Evolutionary conservation across 1,140 invertebrate genomes (phyloP).

Genomic region (Drosophila virilis): DNA sequence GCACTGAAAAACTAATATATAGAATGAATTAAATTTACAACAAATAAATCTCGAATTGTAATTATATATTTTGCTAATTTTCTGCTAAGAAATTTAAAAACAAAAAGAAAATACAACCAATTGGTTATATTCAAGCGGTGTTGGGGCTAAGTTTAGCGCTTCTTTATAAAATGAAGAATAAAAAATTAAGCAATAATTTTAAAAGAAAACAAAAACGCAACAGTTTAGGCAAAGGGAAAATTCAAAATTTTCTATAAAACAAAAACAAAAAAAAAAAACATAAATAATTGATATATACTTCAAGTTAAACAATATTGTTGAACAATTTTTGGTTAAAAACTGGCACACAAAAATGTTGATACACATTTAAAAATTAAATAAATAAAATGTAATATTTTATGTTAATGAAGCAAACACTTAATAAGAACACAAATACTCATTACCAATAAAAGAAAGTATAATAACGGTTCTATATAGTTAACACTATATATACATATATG

Average conservation of each 20-base stretch:
- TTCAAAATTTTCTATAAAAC: constrained; percentile 73
- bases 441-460: constrained; percentile 40
- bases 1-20: constrained; percentile 48
- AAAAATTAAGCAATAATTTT: constrained; percentile 42
- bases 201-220: constrained; percentile 21
- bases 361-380: constrained; percentile 32
- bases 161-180: constrained; percentile 78
- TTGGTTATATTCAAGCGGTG: constrained; percentile 73
- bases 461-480: constrained; percentile 45
- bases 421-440: constrained; percentile 68
- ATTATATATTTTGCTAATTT: constrained; percentile 48
- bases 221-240: constrained; percentile 57
- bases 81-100: constrained; percentile 60
- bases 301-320: constrained; percentile 62
- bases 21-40: constrained; percentile 19
- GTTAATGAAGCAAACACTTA: constrained; percentile 46
- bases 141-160: constrained; percentile 75
- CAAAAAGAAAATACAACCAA: constrained; percentile 32
- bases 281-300: constrained; percentile 5
- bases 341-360: constrained; percentile 47
- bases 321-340: constrained; percentile 66
- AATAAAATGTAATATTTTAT: constrained; percentile 44
- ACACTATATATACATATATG: constrained; percentile 51
- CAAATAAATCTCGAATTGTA: constrained; percentile 76
- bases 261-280: constrained; percentile 38